These are phyloP conservation scores for Pseudomyrmex pallidus DNA, from an alignment of 1,140 invertebrate species.

Conservation along the genomic window DNA sequence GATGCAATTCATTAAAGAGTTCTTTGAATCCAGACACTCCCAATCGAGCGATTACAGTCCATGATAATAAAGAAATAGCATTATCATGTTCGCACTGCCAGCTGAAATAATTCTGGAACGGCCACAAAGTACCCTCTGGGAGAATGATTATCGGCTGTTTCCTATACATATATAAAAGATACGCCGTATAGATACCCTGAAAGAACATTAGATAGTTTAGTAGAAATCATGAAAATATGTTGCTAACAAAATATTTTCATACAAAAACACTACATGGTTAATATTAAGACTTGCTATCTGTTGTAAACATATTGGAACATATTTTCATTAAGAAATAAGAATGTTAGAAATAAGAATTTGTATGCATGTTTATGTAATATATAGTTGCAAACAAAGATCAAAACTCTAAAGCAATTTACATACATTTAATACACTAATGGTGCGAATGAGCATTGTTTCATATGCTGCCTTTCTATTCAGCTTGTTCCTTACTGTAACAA, in stretches of 20 bases:
- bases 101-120: conserved; percentile 76
- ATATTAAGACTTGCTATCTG: too few species aligned
- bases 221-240: not conserved
- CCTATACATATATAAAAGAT: conserved; percentile 76
- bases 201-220: conserved; percentile 32
- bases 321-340: not conserved
- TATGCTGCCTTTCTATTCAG: conserved; percentile 52
- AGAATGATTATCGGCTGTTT: conserved; percentile 79
- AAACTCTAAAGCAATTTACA: conserved; percentile 37
- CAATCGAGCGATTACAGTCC: conserved; percentile 77
- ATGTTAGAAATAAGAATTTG: conserved; percentile 7
- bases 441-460: conserved; percentile 63
- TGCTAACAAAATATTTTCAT: not conserved
- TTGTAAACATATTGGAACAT: too few species aligned
- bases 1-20: conserved; percentile 26
- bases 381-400: not conserved
- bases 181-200: conserved; percentile 73
- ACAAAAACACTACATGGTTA: too few species aligned
- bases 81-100: conserved; percentile 79
- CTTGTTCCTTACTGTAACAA: conserved; percentile 60
- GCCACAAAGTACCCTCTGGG: conserved; percentile 77
- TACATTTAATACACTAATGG: conserved; percentile 71
- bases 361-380: conserved; percentile 17
- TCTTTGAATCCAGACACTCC: conserved; percentile 67
- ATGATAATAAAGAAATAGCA: conserved; percentile 79